Conservation (phyloP, 2,888 invertebrate genomes). For the Dryococelus australis region DNA sequence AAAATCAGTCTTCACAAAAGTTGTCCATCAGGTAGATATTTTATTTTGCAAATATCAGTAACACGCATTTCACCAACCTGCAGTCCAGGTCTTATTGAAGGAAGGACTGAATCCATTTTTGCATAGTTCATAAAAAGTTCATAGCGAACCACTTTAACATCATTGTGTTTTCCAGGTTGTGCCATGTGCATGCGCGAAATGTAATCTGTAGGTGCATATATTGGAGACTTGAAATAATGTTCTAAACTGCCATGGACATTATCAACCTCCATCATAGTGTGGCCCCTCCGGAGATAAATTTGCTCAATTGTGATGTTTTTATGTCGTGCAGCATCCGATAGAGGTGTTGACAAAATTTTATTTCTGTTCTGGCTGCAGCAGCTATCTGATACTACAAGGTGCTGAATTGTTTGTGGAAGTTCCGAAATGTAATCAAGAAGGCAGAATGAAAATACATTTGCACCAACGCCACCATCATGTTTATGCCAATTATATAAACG, state of each 20-base stretch:
- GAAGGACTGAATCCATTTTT: conserved; percentile 11
- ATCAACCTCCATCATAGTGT: conserved; percentile 28
- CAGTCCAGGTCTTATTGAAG: not conserved
- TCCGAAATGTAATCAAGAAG: no score
- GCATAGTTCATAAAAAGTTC: conserved; percentile 36
- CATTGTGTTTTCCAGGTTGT: conserved; percentile 37
- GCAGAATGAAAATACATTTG: no score
- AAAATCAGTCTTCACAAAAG: not conserved
- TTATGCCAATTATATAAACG: no score
- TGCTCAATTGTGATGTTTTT: conserved; percentile 27
- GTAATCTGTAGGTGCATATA: conserved; percentile 39
- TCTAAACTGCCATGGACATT: conserved; percentile 21
- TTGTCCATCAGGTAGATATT: conserved; percentile 22
- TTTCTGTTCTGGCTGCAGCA: no score
- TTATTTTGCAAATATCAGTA: conserved; percentile 24
- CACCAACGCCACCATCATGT: no score
- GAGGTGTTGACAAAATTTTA: no score
- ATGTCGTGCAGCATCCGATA: no score
- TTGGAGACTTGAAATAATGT: conserved; percentile 36
- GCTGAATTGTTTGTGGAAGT: no score
- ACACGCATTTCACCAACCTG: not conserved
- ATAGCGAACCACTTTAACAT: conserved; percentile 38
- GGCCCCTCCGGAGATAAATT: not conserved
- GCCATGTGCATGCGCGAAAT: conserved; percentile 38
- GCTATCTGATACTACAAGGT: no score